Percentiles rank a stretch among this genome's conserved stretches.
phyloP scores from a whole-genome alignment of 2,113 vertebrate genomes.

The Tachuris rubrigastra region DNA sequence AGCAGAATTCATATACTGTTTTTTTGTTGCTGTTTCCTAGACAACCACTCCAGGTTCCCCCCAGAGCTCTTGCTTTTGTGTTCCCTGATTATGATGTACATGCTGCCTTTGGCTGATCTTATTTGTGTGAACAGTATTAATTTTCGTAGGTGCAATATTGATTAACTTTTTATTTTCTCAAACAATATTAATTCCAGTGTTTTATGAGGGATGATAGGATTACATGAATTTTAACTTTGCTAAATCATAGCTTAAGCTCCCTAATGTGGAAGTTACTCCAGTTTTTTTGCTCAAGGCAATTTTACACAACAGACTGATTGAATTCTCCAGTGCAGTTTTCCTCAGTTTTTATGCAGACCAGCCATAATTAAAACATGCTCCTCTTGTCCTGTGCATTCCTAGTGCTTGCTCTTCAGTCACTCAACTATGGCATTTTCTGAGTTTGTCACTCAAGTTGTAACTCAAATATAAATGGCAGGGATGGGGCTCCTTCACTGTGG shows the following conservation, averaged over 20 bases:
- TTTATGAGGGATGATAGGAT: slow-evolving; percentile 30
- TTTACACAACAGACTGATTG: slow-evolving; percentile 19
- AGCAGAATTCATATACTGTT: background rate
- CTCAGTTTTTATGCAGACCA: background rate
- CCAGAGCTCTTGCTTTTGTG: slow-evolving; percentile 31
- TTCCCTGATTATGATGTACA: slow-evolving; percentile 19
- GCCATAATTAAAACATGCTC: background rate
- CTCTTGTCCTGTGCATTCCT: background rate
- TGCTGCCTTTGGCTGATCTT: slow-evolving; percentile 32
- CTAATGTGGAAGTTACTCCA: background rate
- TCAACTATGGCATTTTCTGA: background rate
- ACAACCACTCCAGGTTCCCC: slow-evolving; percentile 44
- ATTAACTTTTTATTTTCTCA: slow-evolving; percentile 49
- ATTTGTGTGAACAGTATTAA: slow-evolving; percentile 4
- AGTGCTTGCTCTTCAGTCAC: background rate
- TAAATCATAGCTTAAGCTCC: slow-evolving; percentile 18
- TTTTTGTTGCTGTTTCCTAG: slow-evolving; percentile 37
- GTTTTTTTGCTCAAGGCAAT: background rate
- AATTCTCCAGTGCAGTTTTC: background rate
- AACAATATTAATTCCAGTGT: slow-evolving; percentile 26
- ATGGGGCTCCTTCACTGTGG: background rate
- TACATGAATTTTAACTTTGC: slow-evolving; percentile 36
- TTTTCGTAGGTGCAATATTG: background rate
- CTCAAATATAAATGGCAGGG: background rate
- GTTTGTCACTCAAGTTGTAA: background rate